phyloP scores from a whole-genome alignment of 2,888 invertebrate species.

The Scrobipalpa costella region DNA sequence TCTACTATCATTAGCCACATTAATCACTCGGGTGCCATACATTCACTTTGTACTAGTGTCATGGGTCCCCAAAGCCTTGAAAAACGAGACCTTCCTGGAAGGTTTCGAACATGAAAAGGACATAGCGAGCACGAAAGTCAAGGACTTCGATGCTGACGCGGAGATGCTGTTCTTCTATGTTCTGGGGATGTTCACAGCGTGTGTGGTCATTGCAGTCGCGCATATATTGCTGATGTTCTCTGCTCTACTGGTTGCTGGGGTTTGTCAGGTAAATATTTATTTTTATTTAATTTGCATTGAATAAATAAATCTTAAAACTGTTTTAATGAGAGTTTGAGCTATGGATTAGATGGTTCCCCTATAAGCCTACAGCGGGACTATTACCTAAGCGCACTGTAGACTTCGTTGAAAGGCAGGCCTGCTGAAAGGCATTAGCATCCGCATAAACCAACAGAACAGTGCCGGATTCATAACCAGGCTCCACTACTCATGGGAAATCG shows the following conservation, averaged over 20 bases:
- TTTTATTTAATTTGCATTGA: too few species aligned
- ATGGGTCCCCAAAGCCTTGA: not conserved
- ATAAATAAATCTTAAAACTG: not conserved
- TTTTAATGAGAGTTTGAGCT: not conserved
- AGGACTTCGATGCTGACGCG: not conserved
- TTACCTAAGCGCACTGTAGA: too few species aligned
- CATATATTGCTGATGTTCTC: not conserved
- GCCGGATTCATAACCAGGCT: too few species aligned
- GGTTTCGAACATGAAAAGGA: not conserved
- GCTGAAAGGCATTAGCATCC: too few species aligned
- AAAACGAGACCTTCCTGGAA: not conserved
- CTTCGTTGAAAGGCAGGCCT: too few species aligned
- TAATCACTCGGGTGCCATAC: not conserved
- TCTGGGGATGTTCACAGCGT: not conserved
- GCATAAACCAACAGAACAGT: too few species aligned
- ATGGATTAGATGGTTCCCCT: too few species aligned
- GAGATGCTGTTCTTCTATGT: not conserved
- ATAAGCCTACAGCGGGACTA: too few species aligned
- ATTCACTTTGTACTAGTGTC: not conserved
- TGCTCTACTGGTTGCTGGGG: constrained; percentile 13
- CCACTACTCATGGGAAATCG: too few species aligned
- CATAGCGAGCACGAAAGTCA: not conserved
- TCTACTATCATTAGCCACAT: not conserved
- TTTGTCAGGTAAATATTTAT: constrained; percentile 4
- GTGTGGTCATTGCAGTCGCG: not conserved